Base-by-base conservation (phyloP, 64 coral and sea anemone genomes). In the Orbicella faveolata region DNA sequence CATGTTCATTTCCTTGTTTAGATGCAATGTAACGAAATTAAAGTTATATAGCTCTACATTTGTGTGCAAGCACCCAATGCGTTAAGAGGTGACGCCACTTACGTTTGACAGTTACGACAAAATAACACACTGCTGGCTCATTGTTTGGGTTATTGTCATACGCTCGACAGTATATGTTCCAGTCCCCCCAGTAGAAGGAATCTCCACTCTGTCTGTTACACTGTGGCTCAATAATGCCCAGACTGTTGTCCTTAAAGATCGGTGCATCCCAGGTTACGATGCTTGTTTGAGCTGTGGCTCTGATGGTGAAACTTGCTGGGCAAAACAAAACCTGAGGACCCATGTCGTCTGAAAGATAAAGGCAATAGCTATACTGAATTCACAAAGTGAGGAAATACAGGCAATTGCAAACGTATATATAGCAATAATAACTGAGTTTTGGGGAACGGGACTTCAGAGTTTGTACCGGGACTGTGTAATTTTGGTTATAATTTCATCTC, bases 131-230 rank as follows among this genome's bases (percentile, higher is more conserved):
- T 2, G 84, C 91, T 41, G 91, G 91, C 13, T 79, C 69, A 67
- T 93, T 93, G 55, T 75, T 73, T 6, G 91, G 91, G 51, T 93
- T 93, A 35, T 93, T 88, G 66, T 93, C 91, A 66, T 88, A 83
- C 51, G 85, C 91, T 61, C 53, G 82, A 36, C 91, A 93, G 18
- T 81, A 51, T 13, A 93, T 75, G n/a, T 93, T 93, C 91, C 91
- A 93, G 13, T 63, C 77, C 17, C 91, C 91, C 91, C 91, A 93
- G 69, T 83, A 93, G 59, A 93, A 88, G 4, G 48, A 9, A 4
- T 34, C 54, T 0, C 91, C 91, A 70, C 91, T 93, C 61, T 88
- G 25, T 19, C 70, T 54, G 35, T 75, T 93, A 21, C 91, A 93
- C 34, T 66, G 59, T 26, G 81, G 59, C 8, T 35, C 25, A 17